Conservation (phyloP, 2,797 vertebrate species). For the Botia almorhae region DNA sequence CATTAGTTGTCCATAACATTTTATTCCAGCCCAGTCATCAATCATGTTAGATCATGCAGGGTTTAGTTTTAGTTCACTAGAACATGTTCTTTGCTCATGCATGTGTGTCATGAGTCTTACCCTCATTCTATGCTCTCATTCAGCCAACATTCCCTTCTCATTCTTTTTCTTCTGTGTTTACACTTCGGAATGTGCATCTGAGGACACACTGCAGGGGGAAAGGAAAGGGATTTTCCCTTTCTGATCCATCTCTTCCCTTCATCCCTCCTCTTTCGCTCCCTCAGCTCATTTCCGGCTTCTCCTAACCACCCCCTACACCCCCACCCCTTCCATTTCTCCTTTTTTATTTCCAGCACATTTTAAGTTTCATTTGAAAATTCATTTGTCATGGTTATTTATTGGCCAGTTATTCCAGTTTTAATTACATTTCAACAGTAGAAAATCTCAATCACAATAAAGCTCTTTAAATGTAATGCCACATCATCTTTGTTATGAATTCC, state of each 20-base stretch:
- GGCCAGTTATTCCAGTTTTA: conserved; percentile 64
- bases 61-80: conserved; percentile 13
- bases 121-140: conserved; percentile 24
- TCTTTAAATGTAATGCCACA: not conserved
- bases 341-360: conserved; percentile 42
- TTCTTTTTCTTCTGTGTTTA: conserved; percentile 57
- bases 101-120: conserved; percentile 32
- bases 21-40: conserved; percentile 9
- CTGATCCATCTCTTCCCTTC: conserved; percentile 66
- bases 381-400: conserved; percentile 60
- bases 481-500: conserved; percentile 13
- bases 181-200: conserved; percentile 67
- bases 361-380: conserved; percentile 57
- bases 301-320: conserved; percentile 32
- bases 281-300: conserved; percentile 63
- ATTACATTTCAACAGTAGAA: conserved; percentile 52
- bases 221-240: conserved; percentile 80
- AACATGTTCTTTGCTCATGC: conserved; percentile 28
- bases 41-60: conserved; percentile 9
- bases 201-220: conserved; percentile 70
- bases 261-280: conserved; percentile 30
- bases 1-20: not conserved
- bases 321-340: conserved; percentile 15
- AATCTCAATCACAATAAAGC: not conserved
- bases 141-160: conserved; percentile 10